Evolutionary conservation across 2,797 vertebrate species (phyloP), one percentile per base, ranked within the genome.

Genomic region (Mico argentatus): DNA sequence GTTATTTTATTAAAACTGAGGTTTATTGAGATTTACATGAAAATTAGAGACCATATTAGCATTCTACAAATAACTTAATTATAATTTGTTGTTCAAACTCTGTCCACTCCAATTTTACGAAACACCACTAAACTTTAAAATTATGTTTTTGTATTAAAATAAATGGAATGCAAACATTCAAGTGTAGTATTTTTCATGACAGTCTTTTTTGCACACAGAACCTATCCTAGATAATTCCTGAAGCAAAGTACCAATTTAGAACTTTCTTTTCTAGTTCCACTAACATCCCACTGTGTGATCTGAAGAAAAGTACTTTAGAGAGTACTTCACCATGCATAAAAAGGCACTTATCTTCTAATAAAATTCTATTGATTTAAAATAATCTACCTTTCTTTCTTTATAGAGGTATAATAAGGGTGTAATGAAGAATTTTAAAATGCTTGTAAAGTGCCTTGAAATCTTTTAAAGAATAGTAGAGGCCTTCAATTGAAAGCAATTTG

Each of bases 341-440:
- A 94, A 91, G 48, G 13, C 46, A 97, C 33, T 95, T 90, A 80
- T 33, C 11, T 41, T 86, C 36, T 92, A 88, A 94, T 94, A 93
- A 96, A 92, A 90, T 59, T 93, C 75, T 64, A 97, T 44, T 80
- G 59, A 97, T 82, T 92, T 85, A 85, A 96, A 90, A 91, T 93
- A 94, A 95, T 94, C 59, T 93, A 61, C 10, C 27, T 94, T 96
- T 67, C 79, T 77, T 95, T 88, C 41, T 91, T 87, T 55, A 91
- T 55, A 83, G 20, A 15, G 8, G 11, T 59, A 44, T 95, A 89
- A 80, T 95, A 52, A 92, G 39, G 2, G 27, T 73, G 10, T 81
- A 93, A 85, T 95, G 76, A 92, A 48, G 13, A 90, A 90, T 82
- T 96, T 73, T 90, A 77, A 93, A 84, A 88, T 72, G 33, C 46